Base-by-base conservation (phyloP, 64 coral and sea anemone genomes). In the Anthopleura sola region DNA sequence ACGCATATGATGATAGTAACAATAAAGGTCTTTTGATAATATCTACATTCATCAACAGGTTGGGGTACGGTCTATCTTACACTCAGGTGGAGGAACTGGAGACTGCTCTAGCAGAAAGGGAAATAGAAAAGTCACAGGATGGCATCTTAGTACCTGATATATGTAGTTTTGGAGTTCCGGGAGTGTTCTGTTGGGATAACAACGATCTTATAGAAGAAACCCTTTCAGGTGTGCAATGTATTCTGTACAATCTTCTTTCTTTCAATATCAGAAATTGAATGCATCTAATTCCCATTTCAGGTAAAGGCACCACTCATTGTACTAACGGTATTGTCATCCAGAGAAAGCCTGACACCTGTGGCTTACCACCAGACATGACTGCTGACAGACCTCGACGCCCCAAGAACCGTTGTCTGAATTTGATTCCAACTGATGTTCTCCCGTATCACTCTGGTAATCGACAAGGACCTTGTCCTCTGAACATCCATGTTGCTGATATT, bases 21-120 rank as follows among this genome's bases (percentile, higher is more conserved):
- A 48, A 48, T 48, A 48, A 48, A 48, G 46, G 11, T 48, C 46
- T 48, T 5, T 48, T 48, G 46, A 48, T 48, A 48, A 48, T 48
- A 48, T 48, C 4, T 48, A n/a, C n/a, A 3, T 48, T 48, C 46
- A 48, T 48, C 46, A 48, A 48, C 46, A 91, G 85, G 76, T 92
- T 87, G n/a, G 90, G 90, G 49, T 85, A 92, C 71, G 78, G 90
- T 81, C 37, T 93, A 9, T 88, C 86, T 20, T 85, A 88, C 60
- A 85, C 91, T 80, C 86, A 88, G 31, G 46, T 93, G 12, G 91
- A 88, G 60, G 91, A 93, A 40, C 74, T 88, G 17, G 86, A 88
- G 83, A 93, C 86, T 78, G 86, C 85, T 68, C 84, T 86, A 81
- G 84, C 23, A 2, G 84, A 90, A 75, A 68, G 58, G 13, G 86